A percentile compares a stretch with the other conserved stretches of the same genome.
phyloP scores from a whole-genome alignment of 2,113 vertebrate species.

The Beaufortia kweichowensis region DNA sequence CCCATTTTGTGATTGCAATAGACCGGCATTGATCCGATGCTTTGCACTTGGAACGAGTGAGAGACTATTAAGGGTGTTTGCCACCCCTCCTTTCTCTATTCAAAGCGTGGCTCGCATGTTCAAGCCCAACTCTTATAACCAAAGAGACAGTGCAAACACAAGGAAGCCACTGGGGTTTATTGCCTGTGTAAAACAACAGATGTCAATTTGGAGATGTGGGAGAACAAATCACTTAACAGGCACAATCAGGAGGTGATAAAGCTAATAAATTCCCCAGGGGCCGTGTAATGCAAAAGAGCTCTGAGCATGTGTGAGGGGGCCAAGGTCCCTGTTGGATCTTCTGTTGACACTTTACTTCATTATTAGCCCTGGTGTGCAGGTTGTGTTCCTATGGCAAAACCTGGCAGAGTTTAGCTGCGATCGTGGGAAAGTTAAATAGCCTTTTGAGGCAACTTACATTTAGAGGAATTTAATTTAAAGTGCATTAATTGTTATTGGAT shows the following conservation, averaged over 20 bases:
- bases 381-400: slow-evolving; percentile 53
- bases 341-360: slow-evolving; percentile 98
- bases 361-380: slow-evolving; percentile 86
- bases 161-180: slow-evolving; percentile 79
- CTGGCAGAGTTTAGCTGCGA: slow-evolving; percentile 75
- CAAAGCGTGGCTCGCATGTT: slow-evolving; percentile 88
- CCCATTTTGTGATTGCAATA: slow-evolving; percentile 98
- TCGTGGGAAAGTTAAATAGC: slow-evolving; percentile 99
- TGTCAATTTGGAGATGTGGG: slow-evolving; percentile 87
- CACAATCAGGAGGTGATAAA: slow-evolving; percentile 98
- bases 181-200: slow-evolving; percentile 98
- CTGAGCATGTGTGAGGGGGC: slow-evolving; percentile 77
- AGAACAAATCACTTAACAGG: slow-evolving; percentile 99
- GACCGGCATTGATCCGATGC: slow-evolving; percentile 97
- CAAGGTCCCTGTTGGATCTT: slow-evolving; percentile 66
- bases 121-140: slow-evolving; percentile 90
- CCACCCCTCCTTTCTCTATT: slow-evolving; percentile 77
- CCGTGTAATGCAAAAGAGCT: slow-evolving; percentile 95
- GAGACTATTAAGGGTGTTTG: slow-evolving; percentile 98
- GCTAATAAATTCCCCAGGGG: slow-evolving; percentile 99
- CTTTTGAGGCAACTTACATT: slow-evolving; percentile 69
- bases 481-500: slow-evolving; percentile 80
- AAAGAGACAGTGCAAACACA: slow-evolving; percentile 95
- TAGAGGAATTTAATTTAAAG: slow-evolving; percentile 82
- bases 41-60: slow-evolving; percentile 87